Evolutionary conservation across 2,113 vertebrate species (phyloP), one percentile per base, ranked within the genome.

Genomic region (Motacilla tschutschensis): DNA sequence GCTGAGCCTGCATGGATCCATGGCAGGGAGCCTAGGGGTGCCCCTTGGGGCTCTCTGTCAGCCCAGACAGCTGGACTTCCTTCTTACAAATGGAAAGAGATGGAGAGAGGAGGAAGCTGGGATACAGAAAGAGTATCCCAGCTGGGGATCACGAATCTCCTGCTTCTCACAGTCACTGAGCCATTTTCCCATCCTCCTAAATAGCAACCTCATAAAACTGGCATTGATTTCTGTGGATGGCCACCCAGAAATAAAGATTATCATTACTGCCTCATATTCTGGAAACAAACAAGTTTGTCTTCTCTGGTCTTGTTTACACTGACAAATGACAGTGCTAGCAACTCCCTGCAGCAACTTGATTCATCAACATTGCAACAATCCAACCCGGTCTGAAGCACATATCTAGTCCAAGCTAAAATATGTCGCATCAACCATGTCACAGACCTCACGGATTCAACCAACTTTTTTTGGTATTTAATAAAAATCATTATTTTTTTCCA

Each of bases 1-100:
- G 0, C 41, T 65, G 12, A 69, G 22, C 22, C 41, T 31, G 58
- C 36, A 29, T 2, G 2, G 17, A 29, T 6, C 2, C 5, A 31
- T 2, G 33, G 63, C 14, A 12, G 24, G 17, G 26, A 41, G 67
- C 33, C 46, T 25, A 11, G 51, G 50, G 33, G 25, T 4, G 9
- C 14, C 17, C 29, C 6, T 0, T 7, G 35, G 69, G 20, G 26
- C 59, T 44, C 75, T n/a, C 65, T 29, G 21, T 25, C 50, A 73
- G 33, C 14, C 47, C 60, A 38, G 4, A 5, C 14, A 8, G 40
- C 4, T 1, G 0, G 5, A 29, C 11, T 33, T 44, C 22, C 41
- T 44, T 28, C 64, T 62, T 20, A 38, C 14, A 62, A 55, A 33
- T 17, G 24, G 22, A 18, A 29, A 19, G 19, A n/a, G 17, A 25